These are phyloP conservation scores for Brachionus rubens DNA, from an alignment of 1,140 invertebrate species.

Conservation along the genomic window DNA sequence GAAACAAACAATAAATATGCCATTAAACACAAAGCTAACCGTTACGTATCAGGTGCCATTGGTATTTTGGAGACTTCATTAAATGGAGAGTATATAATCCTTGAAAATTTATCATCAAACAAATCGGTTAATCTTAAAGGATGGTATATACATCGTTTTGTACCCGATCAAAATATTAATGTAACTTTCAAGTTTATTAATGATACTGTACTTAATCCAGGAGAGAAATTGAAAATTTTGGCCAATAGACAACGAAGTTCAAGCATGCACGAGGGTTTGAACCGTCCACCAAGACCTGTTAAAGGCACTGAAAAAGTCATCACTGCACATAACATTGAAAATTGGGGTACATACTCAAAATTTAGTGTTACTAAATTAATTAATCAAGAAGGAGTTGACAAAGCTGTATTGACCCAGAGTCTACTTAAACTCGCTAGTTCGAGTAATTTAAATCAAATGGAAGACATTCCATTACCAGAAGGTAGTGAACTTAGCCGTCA, in stretches of 20 bases:
- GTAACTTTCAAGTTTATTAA: constrained; percentile 26
- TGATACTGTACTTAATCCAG: neutral
- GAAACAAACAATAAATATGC: constrained; percentile 31
- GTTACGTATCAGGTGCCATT: constrained; percentile 36
- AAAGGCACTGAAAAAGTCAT: constrained; percentile 30
- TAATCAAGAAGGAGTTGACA: constrained; percentile 37
- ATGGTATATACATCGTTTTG: constrained; percentile 43
- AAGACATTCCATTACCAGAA: neutral
- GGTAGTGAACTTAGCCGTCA: neutral
- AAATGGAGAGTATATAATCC: constrained; percentile 32
- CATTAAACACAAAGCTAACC: constrained; percentile 40
- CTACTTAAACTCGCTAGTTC: constrained; percentile 1
- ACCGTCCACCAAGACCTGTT: constrained; percentile 10
- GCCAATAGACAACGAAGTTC: constrained; percentile 5
- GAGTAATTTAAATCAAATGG: constrained; percentile 29
- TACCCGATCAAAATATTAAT: constrained; percentile 44
- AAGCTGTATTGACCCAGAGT: constrained; percentile 38
- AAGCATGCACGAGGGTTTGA: constrained; percentile 22
- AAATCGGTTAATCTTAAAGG: constrained; percentile 42
- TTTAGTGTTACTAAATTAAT: constrained; percentile 47
- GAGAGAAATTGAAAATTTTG: constrained; percentile 32
- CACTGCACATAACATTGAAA: constrained; percentile 22
- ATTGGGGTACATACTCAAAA: constrained; percentile 42
- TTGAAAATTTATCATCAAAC: constrained; percentile 40
- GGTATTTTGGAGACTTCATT: constrained; percentile 34